Percentiles rank a stretch among this genome's conserved stretches.
phyloP scores from a whole-genome alignment of 2,797 vertebrate species.

The Fistularia commersonii region DNA sequence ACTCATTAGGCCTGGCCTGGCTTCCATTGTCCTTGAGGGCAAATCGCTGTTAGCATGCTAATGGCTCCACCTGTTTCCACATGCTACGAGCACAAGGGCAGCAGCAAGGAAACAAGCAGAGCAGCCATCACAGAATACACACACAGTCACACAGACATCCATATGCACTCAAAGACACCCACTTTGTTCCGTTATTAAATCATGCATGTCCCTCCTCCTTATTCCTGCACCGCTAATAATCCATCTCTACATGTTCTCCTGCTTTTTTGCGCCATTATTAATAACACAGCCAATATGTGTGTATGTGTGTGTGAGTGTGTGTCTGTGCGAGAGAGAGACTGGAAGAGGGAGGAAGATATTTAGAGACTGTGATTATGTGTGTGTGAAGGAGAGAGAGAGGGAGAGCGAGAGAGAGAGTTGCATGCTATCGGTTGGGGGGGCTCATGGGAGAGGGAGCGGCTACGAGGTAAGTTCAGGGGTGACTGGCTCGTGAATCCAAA shows the following conservation, averaged over 20 bases:
- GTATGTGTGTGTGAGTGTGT: slow-evolving; percentile 22
- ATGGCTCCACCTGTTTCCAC: slow-evolving; percentile 69
- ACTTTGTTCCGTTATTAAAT: slow-evolving; percentile 47
- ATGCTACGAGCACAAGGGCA: slow-evolving; percentile 65
- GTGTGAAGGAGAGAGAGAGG: slow-evolving; percentile 31
- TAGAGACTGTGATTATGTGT: slow-evolving; percentile 8
- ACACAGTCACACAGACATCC: slow-evolving; percentile 15
- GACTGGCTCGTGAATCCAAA: slow-evolving; percentile 70
- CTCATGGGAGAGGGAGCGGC: slow-evolving; percentile 63
- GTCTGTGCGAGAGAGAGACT: slow-evolving; percentile 15
- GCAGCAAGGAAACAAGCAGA: slow-evolving; percentile 44
- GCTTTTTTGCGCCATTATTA: slow-evolving; percentile 59
- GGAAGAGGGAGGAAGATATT: slow-evolving; percentile 20
- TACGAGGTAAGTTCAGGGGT: slow-evolving; percentile 77
- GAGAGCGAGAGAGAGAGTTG: slow-evolving; percentile 51
- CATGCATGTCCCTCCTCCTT: slow-evolving; percentile 63
- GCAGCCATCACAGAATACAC: slow-evolving; percentile 30
- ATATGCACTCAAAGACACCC: slow-evolving; percentile 21
- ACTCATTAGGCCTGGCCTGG: slow-evolving; percentile 64
- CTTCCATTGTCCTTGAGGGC: slow-evolving; percentile 70
- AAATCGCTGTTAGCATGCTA: slow-evolving; percentile 71
- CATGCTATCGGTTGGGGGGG: slow-evolving; percentile 73
- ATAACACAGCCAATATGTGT: slow-evolving; percentile 55
- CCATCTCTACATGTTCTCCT: slow-evolving; percentile 63
- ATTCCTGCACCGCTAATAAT: slow-evolving; percentile 67